Percentiles rank a stretch among this genome's conserved stretches.
Evolutionary conservation across 2,888 invertebrate genomes (phyloP).

Genomic region (Eurytoma californica): DNA sequence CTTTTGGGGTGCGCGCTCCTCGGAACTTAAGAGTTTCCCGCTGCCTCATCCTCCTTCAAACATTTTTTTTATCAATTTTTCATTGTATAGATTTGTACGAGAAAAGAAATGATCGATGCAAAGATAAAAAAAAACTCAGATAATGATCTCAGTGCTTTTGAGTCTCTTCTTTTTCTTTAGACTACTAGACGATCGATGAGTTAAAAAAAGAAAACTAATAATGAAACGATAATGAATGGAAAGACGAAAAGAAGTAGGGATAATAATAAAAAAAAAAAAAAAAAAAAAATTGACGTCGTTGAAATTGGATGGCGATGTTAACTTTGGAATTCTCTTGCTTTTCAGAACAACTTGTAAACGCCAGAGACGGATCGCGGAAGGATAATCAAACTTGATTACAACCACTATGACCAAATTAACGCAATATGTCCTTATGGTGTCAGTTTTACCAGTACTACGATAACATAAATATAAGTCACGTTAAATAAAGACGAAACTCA

Average conservation of each 20-base stretch:
- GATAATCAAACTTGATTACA: slow-evolving; percentile 63
- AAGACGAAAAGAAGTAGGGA: slow-evolving; percentile 17
- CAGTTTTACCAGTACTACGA: slow-evolving; percentile 56
- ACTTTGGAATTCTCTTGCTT: slow-evolving; percentile 63
- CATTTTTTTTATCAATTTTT: slow-evolving; percentile 42
- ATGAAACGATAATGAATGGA: slow-evolving; percentile 32
- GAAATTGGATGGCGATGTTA: slow-evolving; percentile 54
- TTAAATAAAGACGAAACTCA: slow-evolving; percentile 56
- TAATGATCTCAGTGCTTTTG: slow-evolving; percentile 36
- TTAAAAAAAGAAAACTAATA: neutral
- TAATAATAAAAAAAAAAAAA: slow-evolving; percentile 24
- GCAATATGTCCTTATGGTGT: slow-evolving; percentile 57
- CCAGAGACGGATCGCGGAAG: slow-evolving; percentile 65
- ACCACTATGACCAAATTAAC: slow-evolving; percentile 60
- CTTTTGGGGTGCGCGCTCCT: slow-evolving; percentile 51
- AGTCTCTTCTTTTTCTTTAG: slow-evolving; percentile 44
- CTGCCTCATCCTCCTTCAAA: slow-evolving; percentile 55
- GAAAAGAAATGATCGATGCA: slow-evolving; percentile 34
- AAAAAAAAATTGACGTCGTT: slow-evolving; percentile 37
- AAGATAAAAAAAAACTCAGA: slow-evolving; percentile 38
- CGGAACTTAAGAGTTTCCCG: slow-evolving; percentile 57
- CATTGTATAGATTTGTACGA: slow-evolving; percentile 18
- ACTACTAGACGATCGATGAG: slow-evolving; percentile 21
- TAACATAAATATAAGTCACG: slow-evolving; percentile 53
- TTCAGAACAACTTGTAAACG: slow-evolving; percentile 71